These are phyloP conservation scores for Podarcis cretensis DNA, from an alignment of 2,113 vertebrate genomes.

Conservation along the genomic window DNA sequence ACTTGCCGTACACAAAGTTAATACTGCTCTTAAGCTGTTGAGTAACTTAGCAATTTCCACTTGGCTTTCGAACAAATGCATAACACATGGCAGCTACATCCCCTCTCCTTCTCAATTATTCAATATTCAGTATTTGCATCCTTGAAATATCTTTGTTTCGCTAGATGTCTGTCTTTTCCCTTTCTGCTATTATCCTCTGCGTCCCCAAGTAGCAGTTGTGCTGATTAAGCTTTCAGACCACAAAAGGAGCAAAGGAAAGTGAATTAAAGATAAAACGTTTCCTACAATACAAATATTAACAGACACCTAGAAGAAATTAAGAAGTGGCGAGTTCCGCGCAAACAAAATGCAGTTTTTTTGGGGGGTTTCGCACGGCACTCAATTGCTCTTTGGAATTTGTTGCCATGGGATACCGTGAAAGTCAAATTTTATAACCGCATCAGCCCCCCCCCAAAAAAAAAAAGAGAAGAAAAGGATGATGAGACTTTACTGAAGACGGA, in stretches of 20 bases:
- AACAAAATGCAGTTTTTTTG: background rate
- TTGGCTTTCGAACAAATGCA: background rate
- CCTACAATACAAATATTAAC: background rate
- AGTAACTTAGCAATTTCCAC: slow-evolving; percentile 6
- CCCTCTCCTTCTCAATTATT: slow-evolving; percentile 20
- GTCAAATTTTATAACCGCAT: slow-evolving; percentile 24
- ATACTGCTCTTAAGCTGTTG: slow-evolving; percentile 3
- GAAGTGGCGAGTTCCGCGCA: background rate
- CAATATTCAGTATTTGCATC: background rate
- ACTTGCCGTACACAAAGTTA: background rate
- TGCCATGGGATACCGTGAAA: slow-evolving; percentile 36
- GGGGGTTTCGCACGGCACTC: background rate
- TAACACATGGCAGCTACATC: background rate
- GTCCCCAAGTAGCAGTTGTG: background rate
- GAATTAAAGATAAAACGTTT: background rate
- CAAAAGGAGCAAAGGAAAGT: background rate
- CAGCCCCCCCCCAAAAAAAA: background rate
- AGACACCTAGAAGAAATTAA: slow-evolving; percentile 1
- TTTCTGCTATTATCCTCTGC: background rate
- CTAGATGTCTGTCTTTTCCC: background rate
- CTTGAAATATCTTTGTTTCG: background rate
- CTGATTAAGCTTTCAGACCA: background rate
- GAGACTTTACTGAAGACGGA: background rate
- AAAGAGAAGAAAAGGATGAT: background rate
- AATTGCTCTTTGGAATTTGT: slow-evolving; percentile 17